Percentiles rank a stretch among this genome's conserved stretches.
phyloP scores from a whole-genome alignment of 2,888 invertebrate genomes.

The Punctoribates punctum region DNA sequence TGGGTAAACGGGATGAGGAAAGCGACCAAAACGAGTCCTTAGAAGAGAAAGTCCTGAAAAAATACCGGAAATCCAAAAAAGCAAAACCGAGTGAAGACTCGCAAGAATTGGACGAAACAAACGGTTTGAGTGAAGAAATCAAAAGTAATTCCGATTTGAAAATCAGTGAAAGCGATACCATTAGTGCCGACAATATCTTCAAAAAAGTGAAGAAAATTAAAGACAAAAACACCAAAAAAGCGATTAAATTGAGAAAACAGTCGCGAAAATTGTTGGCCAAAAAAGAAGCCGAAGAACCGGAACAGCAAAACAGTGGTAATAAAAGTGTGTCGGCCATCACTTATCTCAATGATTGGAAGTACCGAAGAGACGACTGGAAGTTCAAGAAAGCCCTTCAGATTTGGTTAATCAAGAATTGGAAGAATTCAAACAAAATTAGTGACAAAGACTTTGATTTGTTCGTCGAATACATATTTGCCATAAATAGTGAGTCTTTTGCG shows the following conservation, averaged over 20 bases:
- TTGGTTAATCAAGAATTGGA: conserved; percentile 18
- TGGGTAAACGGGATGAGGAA: not conserved
- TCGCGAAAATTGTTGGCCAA: not conserved
- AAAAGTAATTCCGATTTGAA: not conserved
- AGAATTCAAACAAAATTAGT: not conserved
- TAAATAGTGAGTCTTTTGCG: not conserved
- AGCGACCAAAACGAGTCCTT: not conserved
- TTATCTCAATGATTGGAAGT: conserved; percentile 26
- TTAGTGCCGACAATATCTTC: not conserved
- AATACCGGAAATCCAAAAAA: not conserved
- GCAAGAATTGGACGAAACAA: not conserved
- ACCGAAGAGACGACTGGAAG: not conserved
- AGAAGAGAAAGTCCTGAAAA: conserved; percentile 2
- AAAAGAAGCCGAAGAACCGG: not conserved
- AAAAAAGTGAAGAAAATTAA: conserved; percentile 2
- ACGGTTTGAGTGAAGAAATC: not conserved
- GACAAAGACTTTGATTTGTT: conserved; percentile 24
- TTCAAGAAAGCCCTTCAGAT: conserved; percentile 16
- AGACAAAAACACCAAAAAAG: not conserved
- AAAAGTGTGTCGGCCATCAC: not conserved
- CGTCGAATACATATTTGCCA: not conserved
- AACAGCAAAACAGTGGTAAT: not conserved
- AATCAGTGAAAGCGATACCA: not conserved
- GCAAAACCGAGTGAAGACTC: too few relatives aligned
- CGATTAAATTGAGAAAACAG: conserved; percentile 10